Evolutionary conservation across 2,888 invertebrate genomes (phyloP), one percentile per base, ranked within the genome.

Genomic region (Vandiemenella viatica): DNA sequence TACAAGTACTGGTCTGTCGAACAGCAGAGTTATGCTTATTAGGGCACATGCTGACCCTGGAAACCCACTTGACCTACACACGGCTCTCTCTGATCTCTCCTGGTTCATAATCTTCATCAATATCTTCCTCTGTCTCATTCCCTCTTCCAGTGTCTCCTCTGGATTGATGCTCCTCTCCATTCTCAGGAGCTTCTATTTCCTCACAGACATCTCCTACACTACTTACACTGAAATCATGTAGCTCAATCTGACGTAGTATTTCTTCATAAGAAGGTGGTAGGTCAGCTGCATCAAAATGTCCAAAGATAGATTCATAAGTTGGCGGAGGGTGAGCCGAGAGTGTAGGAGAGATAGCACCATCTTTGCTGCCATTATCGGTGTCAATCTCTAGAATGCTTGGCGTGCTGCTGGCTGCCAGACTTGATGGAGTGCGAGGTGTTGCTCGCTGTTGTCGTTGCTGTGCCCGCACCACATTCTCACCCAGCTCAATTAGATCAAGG

Each of bases 261-360:
- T 57, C 57, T 15, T 55, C 55, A 40, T 57, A 57, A 20, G 55
- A 50, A 10, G 57, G 57, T 7, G 57, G 57, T 20, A 54, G 43
- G 41, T 55, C 57, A 19, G 46, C 49, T 6, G 49, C 22, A 10
- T 42, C 42, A 6, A 43, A 46, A 37, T 42, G 45, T 7, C 71
- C 70, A 53, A 71, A 72, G 49, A 73, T 70, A 51, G 72, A 71
- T 45, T 73, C 72, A 57, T 73, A 73, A 0, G 71, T 67, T 1
- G 73, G 73, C 0, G 73, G 73, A 3, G 71, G 69, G 38, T 67
- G 65, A 26, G 69, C 69, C 16, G 45, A 19, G n/a, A 46, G 32
- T 1, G 70, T 69, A 15, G 68, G 61, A 1, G 71, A 71, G 5
- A 63, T 62, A 21, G 69, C 63, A 40, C 71, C 65, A 7, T 71